These are phyloP conservation scores for Pavo muticus DNA, from an alignment of 2,113 vertebrate genomes.

Conservation along the genomic window DNA sequence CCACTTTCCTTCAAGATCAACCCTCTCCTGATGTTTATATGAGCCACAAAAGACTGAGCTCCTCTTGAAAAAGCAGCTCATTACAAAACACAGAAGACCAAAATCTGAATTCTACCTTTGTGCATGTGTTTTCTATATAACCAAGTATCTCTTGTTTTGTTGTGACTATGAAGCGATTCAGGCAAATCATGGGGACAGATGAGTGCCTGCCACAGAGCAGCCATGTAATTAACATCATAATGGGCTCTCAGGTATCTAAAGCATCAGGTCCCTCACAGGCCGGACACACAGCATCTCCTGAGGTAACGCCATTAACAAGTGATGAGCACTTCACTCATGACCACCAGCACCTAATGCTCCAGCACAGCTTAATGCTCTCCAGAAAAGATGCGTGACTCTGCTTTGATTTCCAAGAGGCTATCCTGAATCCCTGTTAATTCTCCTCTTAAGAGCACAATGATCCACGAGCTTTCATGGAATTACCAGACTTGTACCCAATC, in stretches of 20 bases:
- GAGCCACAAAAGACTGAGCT: background rate
- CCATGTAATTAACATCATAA: slow-evolving; percentile 5
- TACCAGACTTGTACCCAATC: background rate
- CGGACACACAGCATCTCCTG: background rate
- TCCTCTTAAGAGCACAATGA: background rate
- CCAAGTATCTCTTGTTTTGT: background rate
- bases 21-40: background rate
- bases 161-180: background rate
- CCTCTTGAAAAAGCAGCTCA: slow-evolving; percentile 5
- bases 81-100: background rate
- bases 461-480: background rate
- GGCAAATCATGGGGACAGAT: slow-evolving; percentile 23
- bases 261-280: slow-evolving; percentile 5
- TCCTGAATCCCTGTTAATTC: background rate
- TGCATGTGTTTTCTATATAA: background rate
- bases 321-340: background rate
- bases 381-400: background rate
- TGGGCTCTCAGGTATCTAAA: slow-evolving; percentile 34
- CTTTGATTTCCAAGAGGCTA: background rate
- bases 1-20: background rate
- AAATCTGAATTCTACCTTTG: background rate
- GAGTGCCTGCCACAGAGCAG: background rate
- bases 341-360: background rate
- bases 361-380: background rate
- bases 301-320: slow-evolving; percentile 26